phyloP scores from a whole-genome alignment of 2,113 vertebrate genomes.

The Sakesphorus luctuosus region DNA sequence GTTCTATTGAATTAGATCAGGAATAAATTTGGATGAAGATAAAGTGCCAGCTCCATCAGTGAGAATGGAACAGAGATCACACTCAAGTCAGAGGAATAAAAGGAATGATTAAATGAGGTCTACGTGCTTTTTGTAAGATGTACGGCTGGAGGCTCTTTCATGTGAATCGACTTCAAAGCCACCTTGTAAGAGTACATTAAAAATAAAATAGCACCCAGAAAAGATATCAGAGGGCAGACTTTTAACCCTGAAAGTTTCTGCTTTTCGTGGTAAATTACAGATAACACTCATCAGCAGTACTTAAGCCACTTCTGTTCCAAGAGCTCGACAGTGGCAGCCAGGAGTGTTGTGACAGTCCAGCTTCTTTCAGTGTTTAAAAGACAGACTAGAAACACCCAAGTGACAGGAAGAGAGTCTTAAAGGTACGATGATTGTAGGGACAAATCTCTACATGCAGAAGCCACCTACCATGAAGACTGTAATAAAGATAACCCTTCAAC shows the following conservation, averaged over 20 bases:
- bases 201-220: conserved; percentile 48
- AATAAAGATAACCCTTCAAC: background rate
- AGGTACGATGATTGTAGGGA: background rate
- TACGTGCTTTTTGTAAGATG: conserved; percentile 8
- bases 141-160: conserved; percentile 36
- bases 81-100: conserved; percentile 55
- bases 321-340: background rate
- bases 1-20: conserved; percentile 21
- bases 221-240: conserved; percentile 19
- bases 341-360: background rate
- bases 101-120: conserved; percentile 58
- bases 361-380: background rate
- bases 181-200: conserved; percentile 54
- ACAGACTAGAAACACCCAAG: background rate
- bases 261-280: conserved; percentile 40
- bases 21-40: conserved; percentile 41
- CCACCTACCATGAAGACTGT: background rate
- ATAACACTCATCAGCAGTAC: conserved; percentile 17
- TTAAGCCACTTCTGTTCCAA: conserved; percentile 7
- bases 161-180: conserved; percentile 51
- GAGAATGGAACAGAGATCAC: conserved; percentile 18
- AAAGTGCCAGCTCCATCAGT: conserved; percentile 35
- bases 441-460: background rate
- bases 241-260: conserved; percentile 44
- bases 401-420: background rate